These are phyloP conservation scores for Drosophila subsilvestris DNA, from an alignment of 2,888 invertebrate genomes.

Conservation along the genomic window DNA sequence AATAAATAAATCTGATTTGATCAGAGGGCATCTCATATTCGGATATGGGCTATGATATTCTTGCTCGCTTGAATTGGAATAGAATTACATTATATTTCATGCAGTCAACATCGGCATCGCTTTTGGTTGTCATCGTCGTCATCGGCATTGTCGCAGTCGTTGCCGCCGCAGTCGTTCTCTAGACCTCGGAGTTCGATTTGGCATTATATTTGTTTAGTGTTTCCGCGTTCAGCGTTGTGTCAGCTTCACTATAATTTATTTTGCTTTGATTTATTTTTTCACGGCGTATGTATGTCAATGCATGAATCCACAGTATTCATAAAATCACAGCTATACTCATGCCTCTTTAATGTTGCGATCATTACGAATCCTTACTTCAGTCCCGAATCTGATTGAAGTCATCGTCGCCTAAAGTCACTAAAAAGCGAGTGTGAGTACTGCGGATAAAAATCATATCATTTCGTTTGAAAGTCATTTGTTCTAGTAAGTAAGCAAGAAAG, in stretches of 20 bases:
- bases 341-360: too few relatives aligned
- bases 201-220: constrained; percentile 53
- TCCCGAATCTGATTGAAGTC: too few relatives aligned
- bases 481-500: too few relatives aligned
- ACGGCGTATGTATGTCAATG: too few relatives aligned
- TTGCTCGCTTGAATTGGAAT: constrained; percentile 9
- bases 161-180: constrained; percentile 6
- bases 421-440: too few relatives aligned
- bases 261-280: constrained; percentile 17
- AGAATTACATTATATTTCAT: constrained; percentile 39
- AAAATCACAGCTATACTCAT: too few relatives aligned
- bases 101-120: constrained; percentile 13
- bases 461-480: too few relatives aligned
- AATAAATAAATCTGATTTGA: neutral
- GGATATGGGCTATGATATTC: neutral
- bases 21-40: neutral
- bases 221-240: constrained; percentile 58
- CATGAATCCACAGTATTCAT: neutral
- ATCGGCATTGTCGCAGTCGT: constrained; percentile 8
- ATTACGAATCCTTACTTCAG: too few relatives aligned
- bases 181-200: constrained; percentile 28
- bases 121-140: constrained; percentile 10
- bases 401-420: too few relatives aligned
- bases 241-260: constrained; percentile 41
- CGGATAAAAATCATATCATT: too few relatives aligned